phyloP scores from a whole-genome alignment of 2,113 vertebrate genomes.

The Phyllostomus hastatus region DNA sequence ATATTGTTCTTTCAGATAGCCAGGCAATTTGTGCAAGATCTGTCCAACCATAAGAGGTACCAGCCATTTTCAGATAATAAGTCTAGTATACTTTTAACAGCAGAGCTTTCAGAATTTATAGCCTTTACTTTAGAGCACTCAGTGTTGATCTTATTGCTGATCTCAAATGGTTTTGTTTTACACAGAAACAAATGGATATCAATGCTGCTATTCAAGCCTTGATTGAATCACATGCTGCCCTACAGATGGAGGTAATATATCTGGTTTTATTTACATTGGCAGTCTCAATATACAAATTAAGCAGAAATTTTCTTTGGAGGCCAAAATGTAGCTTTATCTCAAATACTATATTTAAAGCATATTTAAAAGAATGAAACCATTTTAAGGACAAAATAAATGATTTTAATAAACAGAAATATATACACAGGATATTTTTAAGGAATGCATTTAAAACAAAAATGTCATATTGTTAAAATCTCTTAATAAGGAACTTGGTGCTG shows the following conservation, averaged over 20 bases:
- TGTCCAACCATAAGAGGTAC: not conserved
- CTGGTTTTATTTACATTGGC: constrained; percentile 63
- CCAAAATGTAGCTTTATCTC: constrained; percentile 43
- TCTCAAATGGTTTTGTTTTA: constrained; percentile 69
- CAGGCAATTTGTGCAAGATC: constrained; percentile 7
- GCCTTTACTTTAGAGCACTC: constrained; percentile 40
- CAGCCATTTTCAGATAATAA: constrained; percentile 30
- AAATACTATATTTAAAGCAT: constrained; percentile 65
- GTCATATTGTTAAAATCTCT: constrained; percentile 42
- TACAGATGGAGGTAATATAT: constrained; percentile 89
- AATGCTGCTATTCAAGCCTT: constrained; percentile 85
- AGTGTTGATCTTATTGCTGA: constrained; percentile 54
- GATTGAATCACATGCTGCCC: constrained; percentile 83
- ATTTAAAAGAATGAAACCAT: not conserved
- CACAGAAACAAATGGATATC: constrained; percentile 88
- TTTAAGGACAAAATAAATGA: constrained; percentile 36
- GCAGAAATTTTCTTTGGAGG: not conserved
- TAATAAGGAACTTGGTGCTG: not conserved
- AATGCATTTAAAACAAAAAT: constrained; percentile 19
- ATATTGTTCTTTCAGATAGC: constrained; percentile 52
- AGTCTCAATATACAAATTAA: constrained; percentile 43
- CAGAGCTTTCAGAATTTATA: constrained; percentile 45
- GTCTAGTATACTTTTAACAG: constrained; percentile 22
- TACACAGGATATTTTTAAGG: constrained; percentile 24
- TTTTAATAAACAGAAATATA: constrained; percentile 49